These are phyloP conservation scores for Hipparchia sbordonii DNA, from an alignment of 2,888 invertebrate species.

Conservation along the genomic window DNA sequence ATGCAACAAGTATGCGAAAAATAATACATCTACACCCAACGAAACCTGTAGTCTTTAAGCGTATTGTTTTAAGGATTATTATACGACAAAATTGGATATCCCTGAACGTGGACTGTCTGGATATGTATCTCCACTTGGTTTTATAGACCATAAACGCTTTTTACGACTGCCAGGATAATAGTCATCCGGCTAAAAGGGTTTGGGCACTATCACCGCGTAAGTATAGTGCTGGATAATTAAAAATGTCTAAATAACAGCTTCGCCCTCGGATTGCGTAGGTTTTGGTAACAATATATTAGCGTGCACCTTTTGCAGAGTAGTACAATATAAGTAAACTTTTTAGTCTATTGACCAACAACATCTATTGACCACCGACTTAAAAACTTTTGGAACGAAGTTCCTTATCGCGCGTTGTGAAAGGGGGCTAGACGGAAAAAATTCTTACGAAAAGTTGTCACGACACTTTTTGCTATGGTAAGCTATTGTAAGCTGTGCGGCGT, in stretches of 20 bases:
- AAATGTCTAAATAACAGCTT: conserved; percentile 55
- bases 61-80: conserved; percentile 44
- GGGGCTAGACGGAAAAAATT: too few relatives aligned
- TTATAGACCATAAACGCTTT: conserved; percentile 75
- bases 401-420: too few relatives aligned
- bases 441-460: too few relatives aligned
- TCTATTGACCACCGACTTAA: too few relatives aligned
- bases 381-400: too few relatives aligned
- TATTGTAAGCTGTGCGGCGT: too few relatives aligned
- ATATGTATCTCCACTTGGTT: conserved; percentile 78
- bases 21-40: conserved; percentile 51
- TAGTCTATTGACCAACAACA: too few relatives aligned
- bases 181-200: conserved; percentile 81
- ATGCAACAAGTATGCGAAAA: conserved; percentile 80
- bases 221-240: conserved; percentile 62
- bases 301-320: too few relatives aligned
- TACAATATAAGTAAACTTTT: background rate
- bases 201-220: conserved; percentile 39
- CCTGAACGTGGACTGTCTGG: conserved; percentile 42
- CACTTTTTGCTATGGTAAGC: too few relatives aligned
- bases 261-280: conserved; percentile 1
- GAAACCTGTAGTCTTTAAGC: conserved; percentile 20
- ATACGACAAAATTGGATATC: conserved; percentile 29
- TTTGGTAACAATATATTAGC: conserved; percentile 3
- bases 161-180: conserved; percentile 78